Conservation (phyloP, 2,113 vertebrate genomes). For the Mobula birostris region DNA sequence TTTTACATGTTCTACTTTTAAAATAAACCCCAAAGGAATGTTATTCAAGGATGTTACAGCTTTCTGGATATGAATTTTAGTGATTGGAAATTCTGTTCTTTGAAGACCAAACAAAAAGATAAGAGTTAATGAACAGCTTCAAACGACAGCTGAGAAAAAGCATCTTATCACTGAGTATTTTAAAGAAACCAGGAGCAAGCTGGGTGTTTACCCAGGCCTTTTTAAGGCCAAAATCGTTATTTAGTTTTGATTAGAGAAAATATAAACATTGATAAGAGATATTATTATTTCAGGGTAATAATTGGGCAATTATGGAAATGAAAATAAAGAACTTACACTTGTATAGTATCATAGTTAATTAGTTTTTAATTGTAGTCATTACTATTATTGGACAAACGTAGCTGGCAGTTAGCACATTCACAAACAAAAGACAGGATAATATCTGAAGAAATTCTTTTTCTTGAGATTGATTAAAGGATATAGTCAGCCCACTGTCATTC, state of each 20-base stretch:
- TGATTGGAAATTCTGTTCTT: background rate
- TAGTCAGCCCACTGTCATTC: background rate
- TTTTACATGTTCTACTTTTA: background rate
- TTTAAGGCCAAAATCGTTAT: background rate
- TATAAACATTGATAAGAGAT: background rate
- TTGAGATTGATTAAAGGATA: background rate
- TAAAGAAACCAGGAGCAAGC: background rate
- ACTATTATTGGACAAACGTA: background rate
- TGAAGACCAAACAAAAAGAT: background rate
- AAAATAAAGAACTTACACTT: background rate
- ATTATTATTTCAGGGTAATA: background rate
- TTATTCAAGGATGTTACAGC: background rate
- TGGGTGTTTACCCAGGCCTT: background rate
- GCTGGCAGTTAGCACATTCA: background rate
- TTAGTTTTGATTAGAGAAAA: background rate
- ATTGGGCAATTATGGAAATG: background rate
- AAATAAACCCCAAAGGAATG: background rate
- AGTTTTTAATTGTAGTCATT: background rate
- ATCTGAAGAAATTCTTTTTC: background rate
- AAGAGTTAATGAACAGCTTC: background rate
- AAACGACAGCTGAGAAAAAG: background rate
- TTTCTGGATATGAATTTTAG: background rate
- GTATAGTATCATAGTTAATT: background rate
- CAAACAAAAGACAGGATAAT: background rate
- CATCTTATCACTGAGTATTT: background rate